These are phyloP conservation scores for Phymatocera aterrima DNA, from an alignment of 2,888 invertebrate genomes.

Conservation along the genomic window DNA sequence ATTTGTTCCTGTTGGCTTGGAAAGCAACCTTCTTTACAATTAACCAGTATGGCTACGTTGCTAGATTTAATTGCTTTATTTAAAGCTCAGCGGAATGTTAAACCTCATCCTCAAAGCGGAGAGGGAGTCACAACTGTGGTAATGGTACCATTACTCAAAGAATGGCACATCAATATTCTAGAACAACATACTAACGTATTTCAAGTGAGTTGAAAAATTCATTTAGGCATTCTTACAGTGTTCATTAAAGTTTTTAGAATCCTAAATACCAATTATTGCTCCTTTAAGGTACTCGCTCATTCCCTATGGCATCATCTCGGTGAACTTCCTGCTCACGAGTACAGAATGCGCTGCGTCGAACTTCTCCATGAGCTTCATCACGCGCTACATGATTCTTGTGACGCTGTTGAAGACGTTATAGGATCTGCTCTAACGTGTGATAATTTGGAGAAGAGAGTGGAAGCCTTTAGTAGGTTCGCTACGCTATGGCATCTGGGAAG, in stretches of 20 bases:
- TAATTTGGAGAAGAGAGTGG: slow-evolving; percentile 75
- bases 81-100: slow-evolving; percentile 74
- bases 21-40: slow-evolving; percentile 79
- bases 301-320: slow-evolving; percentile 85
- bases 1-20: slow-evolving; percentile 83
- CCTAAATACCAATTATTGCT: slow-evolving; percentile 1
- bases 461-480: slow-evolving; percentile 81
- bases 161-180: slow-evolving; percentile 81
- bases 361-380: slow-evolving; percentile 88
- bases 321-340: slow-evolving; percentile 77
- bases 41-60: slow-evolving; percentile 83
- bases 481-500: slow-evolving; percentile 87
- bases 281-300: slow-evolving; percentile 79
- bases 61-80: slow-evolving; percentile 83
- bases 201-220: slow-evolving; percentile 75
- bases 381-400: slow-evolving; percentile 70
- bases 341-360: slow-evolving; percentile 80
- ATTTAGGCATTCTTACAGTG: too few relatives aligned
- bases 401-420: slow-evolving; percentile 85
- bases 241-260: too few relatives aligned
- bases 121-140: slow-evolving; percentile 81
- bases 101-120: slow-evolving; percentile 70
- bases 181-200: slow-evolving; percentile 83
- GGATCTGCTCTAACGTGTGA: slow-evolving; percentile 76
- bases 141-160: slow-evolving; percentile 83